Percentiles rank a stretch among this genome's conserved stretches.
Evolutionary conservation across 1,140 invertebrate genomes (phyloP).

Genomic region (Bombus balteatus): DNA sequence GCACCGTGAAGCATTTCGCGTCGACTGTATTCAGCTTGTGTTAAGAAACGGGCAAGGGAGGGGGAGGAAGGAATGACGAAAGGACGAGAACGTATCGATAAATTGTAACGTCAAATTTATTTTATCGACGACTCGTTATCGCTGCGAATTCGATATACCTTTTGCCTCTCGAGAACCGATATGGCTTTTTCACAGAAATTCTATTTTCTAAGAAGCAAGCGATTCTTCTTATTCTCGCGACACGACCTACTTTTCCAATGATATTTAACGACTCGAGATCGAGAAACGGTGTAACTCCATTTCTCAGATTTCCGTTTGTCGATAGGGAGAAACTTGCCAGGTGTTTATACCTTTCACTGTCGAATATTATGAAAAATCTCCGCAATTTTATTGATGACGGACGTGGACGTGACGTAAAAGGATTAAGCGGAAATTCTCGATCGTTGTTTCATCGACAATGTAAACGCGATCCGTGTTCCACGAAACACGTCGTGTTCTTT

Average conservation of each 20-base stretch:
- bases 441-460: not conserved
- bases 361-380: not conserved
- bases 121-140: slow-evolving; percentile 61
- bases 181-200: slow-evolving; percentile 41
- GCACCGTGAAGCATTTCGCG: slow-evolving; percentile 29
- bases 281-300: slow-evolving; percentile 34
- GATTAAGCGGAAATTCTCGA: not conserved
- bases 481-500: no score
- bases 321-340: not conserved
- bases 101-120: slow-evolving; percentile 71
- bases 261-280: slow-evolving; percentile 45
- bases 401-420: not conserved
- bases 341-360: slow-evolving; percentile 28
- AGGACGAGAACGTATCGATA: slow-evolving; percentile 41
- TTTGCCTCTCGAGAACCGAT: slow-evolving; percentile 40
- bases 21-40: slow-evolving; percentile 27
- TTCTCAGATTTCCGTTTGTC: slow-evolving; percentile 13
- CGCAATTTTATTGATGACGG: not conserved
- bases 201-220: slow-evolving; percentile 15
- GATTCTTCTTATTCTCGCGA: slow-evolving; percentile 49
- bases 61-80: not conserved
- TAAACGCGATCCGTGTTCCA: no score
- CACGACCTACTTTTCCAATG: slow-evolving; percentile 35
- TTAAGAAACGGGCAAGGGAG: not conserved
- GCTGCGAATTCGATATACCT: slow-evolving; percentile 47